phyloP scores from a whole-genome alignment of 2,888 invertebrate species.

The Synergus laeviventris region DNA sequence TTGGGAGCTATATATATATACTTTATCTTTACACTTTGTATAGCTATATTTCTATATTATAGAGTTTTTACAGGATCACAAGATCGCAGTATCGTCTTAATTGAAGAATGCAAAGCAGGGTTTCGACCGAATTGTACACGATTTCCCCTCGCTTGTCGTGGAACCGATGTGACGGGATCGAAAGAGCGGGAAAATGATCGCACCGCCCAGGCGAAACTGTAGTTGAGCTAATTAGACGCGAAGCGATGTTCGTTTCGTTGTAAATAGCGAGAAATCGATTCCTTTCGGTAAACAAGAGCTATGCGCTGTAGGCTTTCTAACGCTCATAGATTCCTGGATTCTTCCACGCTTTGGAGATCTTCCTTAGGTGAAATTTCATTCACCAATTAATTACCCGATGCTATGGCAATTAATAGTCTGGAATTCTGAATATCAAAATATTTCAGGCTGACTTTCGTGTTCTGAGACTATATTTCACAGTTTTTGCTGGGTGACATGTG shows the following conservation, averaged over 20 bases:
- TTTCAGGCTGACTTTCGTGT: neutral
- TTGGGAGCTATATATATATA: neutral
- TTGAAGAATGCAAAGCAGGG: neutral
- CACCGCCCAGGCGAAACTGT: neutral
- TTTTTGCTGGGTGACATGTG: neutral
- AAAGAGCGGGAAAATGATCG: conserved; percentile 12
- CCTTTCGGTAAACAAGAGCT: conserved; percentile 53
- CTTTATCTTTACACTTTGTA: neutral
- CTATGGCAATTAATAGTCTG: conserved; percentile 11
- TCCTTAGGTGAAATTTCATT: conserved; percentile 49
- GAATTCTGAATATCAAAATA: neutral
- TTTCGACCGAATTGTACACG: neutral
- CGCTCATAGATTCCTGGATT: conserved; percentile 50
- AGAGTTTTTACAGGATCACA: neutral
- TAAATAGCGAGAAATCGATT: conserved; percentile 55
- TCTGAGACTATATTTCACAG: neutral
- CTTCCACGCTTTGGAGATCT: conserved; percentile 40
- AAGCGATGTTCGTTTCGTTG: conserved; percentile 44
- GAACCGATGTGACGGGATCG: neutral
- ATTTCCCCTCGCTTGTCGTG: conserved; percentile 1
- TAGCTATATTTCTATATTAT: too few relatives aligned
- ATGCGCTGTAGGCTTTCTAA: conserved; percentile 52
- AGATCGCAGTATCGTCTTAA: neutral
- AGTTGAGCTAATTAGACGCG: conserved; percentile 35
- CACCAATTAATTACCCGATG: conserved; percentile 47